These are phyloP conservation scores for Brevipalpus yothersi DNA, from an alignment of 1,140 invertebrate genomes.

Conservation along the genomic window DNA sequence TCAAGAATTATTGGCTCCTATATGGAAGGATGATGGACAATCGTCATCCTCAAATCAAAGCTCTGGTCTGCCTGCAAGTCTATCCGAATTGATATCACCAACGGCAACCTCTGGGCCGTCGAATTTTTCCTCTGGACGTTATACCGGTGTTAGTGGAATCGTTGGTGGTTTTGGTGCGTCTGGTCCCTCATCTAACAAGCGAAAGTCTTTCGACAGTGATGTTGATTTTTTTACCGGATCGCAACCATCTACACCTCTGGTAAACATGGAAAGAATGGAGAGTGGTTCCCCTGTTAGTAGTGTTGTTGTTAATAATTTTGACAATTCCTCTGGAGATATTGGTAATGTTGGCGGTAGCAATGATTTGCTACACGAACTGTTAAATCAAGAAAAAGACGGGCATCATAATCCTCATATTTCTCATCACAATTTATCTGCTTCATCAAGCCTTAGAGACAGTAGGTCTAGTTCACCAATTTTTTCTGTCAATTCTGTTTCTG, in stretches of 20 bases:
- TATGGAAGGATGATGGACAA: not conserved
- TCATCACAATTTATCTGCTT: not conserved
- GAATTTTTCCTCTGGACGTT: too few relatives aligned
- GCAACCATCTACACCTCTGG: too few relatives aligned
- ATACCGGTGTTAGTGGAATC: too few relatives aligned
- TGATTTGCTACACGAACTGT: constrained; percentile 12
- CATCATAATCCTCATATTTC: not conserved
- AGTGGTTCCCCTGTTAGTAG: not conserved
- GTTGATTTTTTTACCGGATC: too few relatives aligned
- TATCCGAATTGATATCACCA: not conserved
- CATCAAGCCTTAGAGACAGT: not conserved
- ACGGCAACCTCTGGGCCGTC: too few relatives aligned
- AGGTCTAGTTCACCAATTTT: not conserved
- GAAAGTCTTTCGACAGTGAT: too few relatives aligned
- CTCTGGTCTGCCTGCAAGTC: constrained; percentile 1
- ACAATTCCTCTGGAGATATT: not conserved
- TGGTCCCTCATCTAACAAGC: too few relatives aligned
- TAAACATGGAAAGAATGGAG: not conserved
- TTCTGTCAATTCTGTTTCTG: not conserved
- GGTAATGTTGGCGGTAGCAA: constrained; percentile 1
- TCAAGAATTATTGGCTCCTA: not conserved
- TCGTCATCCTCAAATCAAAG: not conserved
- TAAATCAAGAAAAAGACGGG: constrained; percentile 11
- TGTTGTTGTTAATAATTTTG: not conserved
- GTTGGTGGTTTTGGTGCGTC: too few relatives aligned